Evolutionary conservation across 2,113 vertebrate species (phyloP), one percentile per base, ranked within the genome.

Genomic region (Petrocephalus zakoni): DNA sequence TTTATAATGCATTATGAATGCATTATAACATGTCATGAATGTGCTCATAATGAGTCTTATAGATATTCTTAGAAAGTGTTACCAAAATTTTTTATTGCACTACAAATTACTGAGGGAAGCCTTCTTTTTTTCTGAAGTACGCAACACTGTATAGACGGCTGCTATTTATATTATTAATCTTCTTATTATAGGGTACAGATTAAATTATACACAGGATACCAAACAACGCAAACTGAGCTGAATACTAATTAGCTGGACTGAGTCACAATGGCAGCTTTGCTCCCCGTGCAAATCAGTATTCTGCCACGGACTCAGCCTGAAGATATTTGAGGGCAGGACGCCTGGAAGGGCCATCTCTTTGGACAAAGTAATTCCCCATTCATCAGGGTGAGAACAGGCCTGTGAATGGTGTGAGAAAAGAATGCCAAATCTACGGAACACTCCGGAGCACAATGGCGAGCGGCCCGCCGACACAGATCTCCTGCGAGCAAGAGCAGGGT

Each of bases 361-460:
- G 42, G 84, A 88, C 78, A 88, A 86, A 89, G 88, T 82, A 51
- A 72, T 51, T 72, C 42, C 19, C 88, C 88, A 68, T 75, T 89
- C 84, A 55, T n/a, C 61, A 17, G 61, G 84, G 88, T 75, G 83
- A 75, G 88, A 75, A 46, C 84, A 56, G 61, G 58, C 84, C 88
- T 75, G 83, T 86, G 88, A 89, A 89, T 89, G 55, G 88, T 86
- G 84, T 72, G 88, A 89, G 88, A 89, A 89, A 88, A 85, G 83
- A 75, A 89, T 85, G 83, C 75, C 84, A 89, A 89, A 89, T 68
- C 85, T 17, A 68, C 37, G 22, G 75, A 87, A 51, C 89, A 25
- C 68, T 89, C 37, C 17, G 51, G 34, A 56, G 25, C 72, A 86
- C 88, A 89, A 89, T 81, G 56, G 85, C 22, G 85, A 55, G 58